Conservation (phyloP, 2,888 invertebrate species). For the Brenthis ino region DNA sequence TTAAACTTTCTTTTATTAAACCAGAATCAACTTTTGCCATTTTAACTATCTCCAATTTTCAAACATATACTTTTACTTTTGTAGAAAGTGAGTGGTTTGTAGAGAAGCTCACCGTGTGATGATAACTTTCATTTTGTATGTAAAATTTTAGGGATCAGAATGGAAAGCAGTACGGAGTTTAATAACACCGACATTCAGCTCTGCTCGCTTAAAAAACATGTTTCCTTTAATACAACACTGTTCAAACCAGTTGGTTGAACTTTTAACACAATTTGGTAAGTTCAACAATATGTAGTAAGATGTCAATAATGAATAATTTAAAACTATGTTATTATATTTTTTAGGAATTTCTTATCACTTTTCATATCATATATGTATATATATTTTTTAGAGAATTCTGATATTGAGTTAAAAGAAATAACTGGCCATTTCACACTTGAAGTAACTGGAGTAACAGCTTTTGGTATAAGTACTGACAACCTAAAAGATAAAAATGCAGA, state of each 20-base stretch:
- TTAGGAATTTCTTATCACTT: too few relatives aligned
- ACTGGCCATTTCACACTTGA: slow-evolving; percentile 81
- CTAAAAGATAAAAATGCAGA: slow-evolving; percentile 73
- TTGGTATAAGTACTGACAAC: slow-evolving; percentile 79
- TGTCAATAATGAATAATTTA: too few relatives aligned
- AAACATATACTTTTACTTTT: too few relatives aligned
- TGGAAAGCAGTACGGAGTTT: slow-evolving; percentile 80
- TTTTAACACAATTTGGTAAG: slow-evolving; percentile 66
- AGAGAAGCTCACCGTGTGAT: not conserved
- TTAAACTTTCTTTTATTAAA: too few relatives aligned
- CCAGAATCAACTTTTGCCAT: too few relatives aligned
- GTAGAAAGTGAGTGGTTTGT: too few relatives aligned
- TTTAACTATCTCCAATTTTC: too few relatives aligned
- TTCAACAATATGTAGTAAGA: not conserved
- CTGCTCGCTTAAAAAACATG: slow-evolving; percentile 79
- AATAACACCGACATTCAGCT: slow-evolving; percentile 80
- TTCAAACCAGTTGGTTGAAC: slow-evolving; percentile 71
- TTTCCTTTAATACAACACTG: slow-evolving; percentile 71
- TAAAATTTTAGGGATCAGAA: slow-evolving; percentile 64
- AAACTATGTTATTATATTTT: too few relatives aligned
- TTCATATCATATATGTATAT: too few relatives aligned
- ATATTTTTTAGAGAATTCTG: slow-evolving; percentile 57
- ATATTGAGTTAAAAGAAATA: slow-evolving; percentile 80
- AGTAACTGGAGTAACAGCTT: slow-evolving; percentile 82
- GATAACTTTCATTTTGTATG: slow-evolving; percentile 1